Evolutionary conservation across 2,113 vertebrate genomes (phyloP), one percentile per base, ranked within the genome.

Genomic region (Lipophrys pholis): DNA sequence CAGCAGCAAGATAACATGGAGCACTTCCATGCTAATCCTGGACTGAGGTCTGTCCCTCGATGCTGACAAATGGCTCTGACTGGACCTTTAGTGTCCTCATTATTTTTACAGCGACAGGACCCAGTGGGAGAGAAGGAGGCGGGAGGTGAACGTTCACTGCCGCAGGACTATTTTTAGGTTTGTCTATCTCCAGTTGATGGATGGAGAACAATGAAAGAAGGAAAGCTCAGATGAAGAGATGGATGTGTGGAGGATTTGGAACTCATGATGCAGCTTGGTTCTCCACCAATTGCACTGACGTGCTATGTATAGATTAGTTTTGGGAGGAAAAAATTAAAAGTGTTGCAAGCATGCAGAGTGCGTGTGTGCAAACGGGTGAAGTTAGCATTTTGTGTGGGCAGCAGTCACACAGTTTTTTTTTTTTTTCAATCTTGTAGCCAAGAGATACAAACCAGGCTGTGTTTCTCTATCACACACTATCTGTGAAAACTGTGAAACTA

Each of bases 121-220:
- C 67, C 68, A 42, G 65, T 43, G 71, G 70, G 78, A 77, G 73
- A 55, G 66, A 69, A 53, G 74, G 68, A 80, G 81, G 78, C 52
- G 7, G 76, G 75, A 84, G 77, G 87, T 81, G 79, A 85, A 82
- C 66, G 62, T 75, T 78, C 65, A 53, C 75, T 87, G 84, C 87
- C 12, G 87, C 87, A 78, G 76, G 62, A 68, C 87, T 93, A 93
- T 92, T 92, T 93, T 85, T 92, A 93, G 90, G 51, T 64, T 71
- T 51, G 15, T 86, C 73, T 64, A 66, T 81, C 78, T 52, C n/a
- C 66, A 52, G 50, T 64, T 82, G 76, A 86, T 75, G 67, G 86
- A 85, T 81, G 70, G 62, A 69, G 81, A 63, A 73, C 43, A 58
- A 56, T 21, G 11, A 72, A 56, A 42, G 62, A 76, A 36, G 60